Evolutionary conservation across 2,888 invertebrate species (phyloP).

Genomic region (Stenchaetothrips biformis): DNA sequence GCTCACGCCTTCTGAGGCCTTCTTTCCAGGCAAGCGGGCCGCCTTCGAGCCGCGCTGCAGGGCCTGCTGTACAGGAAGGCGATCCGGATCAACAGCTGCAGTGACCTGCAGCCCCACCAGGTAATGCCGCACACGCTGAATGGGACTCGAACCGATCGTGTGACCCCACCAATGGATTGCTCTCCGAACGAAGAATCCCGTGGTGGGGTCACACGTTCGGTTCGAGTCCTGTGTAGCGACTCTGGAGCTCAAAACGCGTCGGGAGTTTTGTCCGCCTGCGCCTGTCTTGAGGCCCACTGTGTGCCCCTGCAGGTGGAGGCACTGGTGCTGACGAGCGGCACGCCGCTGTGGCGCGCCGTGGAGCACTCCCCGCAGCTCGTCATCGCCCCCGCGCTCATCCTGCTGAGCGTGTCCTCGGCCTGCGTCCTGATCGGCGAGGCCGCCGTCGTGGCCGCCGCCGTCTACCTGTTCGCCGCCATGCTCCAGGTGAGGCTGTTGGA

Average conservation of each 20-base stretch:
- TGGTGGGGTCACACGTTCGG: no score
- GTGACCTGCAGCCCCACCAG: constrained; percentile 7
- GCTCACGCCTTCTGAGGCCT: not conserved
- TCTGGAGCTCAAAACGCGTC: no score
- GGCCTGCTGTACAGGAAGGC: not conserved
- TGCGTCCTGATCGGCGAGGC: constrained; percentile 7
- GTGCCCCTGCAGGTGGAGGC: no score
- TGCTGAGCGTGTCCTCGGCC: not conserved
- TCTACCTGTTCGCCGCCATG: constrained; percentile 20
- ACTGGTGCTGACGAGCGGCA: not conserved
- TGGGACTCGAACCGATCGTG: no score
- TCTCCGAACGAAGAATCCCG: no score
- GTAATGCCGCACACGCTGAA: no score
- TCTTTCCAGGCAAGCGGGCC: not conserved
- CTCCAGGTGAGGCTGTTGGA: not conserved
- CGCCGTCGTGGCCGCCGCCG: constrained; percentile 3
- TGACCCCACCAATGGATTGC: no score
- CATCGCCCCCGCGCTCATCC: not conserved
- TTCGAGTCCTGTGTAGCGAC: no score
- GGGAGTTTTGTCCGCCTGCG: no score
- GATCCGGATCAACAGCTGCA: not conserved
- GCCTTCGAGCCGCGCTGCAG: not conserved
- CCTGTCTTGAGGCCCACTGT: no score
- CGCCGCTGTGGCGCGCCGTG: constrained; percentile 6
- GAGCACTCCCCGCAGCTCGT: constrained; percentile 10